Evolutionary conservation across 2,797 vertebrate genomes (phyloP).

Genomic region (Smutsia gigantea): DNA sequence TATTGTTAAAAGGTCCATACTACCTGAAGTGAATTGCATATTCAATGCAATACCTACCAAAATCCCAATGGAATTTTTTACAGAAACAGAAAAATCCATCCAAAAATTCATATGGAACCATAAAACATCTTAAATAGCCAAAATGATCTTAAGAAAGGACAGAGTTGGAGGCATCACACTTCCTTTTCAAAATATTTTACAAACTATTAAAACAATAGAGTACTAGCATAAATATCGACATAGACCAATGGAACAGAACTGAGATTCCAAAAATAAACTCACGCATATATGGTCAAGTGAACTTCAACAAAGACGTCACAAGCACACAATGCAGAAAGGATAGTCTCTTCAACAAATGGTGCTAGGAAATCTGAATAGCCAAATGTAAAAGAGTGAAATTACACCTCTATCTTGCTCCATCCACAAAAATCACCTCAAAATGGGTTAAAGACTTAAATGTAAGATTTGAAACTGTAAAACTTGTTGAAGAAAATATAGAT

Average conservation of each 20-base stretch:
- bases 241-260: background rate
- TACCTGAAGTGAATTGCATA: background rate
- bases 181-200: too few relatives aligned
- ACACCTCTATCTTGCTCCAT: background rate
- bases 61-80: background rate
- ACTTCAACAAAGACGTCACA: background rate
- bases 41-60: too few relatives aligned
- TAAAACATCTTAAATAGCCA: too few relatives aligned
- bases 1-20: background rate
- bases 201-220: too few relatives aligned
- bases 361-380: background rate
- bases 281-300: background rate
- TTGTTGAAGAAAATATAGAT: background rate
- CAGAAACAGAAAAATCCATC: background rate
- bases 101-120: too few relatives aligned
- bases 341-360: background rate
- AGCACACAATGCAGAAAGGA: background rate
- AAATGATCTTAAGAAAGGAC: too few relatives aligned
- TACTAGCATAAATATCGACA: background rate
- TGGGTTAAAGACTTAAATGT: background rate
- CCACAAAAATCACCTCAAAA: background rate
- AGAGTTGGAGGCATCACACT: too few relatives aligned
- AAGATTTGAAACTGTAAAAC: background rate
- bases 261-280: background rate
- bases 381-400: background rate